These are phyloP conservation scores for Meloidogyne exigua DNA, from an alignment of 1,140 invertebrate species.

Conservation along the genomic window DNA sequence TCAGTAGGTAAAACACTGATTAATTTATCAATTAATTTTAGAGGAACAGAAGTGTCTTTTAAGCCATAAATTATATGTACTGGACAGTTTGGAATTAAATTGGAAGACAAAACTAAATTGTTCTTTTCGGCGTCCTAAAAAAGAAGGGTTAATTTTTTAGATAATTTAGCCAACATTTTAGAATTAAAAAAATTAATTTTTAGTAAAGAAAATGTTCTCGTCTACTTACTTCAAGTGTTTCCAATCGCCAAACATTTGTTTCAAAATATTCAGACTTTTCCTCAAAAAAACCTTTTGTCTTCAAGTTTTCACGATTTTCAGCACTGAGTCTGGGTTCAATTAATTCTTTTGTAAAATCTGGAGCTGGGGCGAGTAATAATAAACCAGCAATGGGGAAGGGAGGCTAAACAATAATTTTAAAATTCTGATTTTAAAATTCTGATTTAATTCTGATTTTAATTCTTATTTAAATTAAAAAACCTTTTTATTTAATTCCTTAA, in stretches of 20 bases:
- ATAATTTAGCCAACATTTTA: too few species aligned
- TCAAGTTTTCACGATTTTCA: not conserved
- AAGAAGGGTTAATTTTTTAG: not conserved
- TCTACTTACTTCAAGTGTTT: not conserved
- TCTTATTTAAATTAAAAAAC: not conserved
- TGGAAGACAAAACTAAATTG: not conserved
- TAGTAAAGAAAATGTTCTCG: too few species aligned
- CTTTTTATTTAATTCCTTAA: constrained; percentile 2
- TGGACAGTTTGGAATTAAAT: not conserved
- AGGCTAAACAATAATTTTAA: not conserved
- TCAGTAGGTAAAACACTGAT: not conserved
- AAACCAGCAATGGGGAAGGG: not conserved
- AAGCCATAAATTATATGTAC: constrained; percentile 5
- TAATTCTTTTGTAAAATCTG: not conserved
- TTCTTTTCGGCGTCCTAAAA: not conserved
- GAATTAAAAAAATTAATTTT: too few species aligned
- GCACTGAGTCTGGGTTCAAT: not conserved
- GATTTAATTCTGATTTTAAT: not conserved
- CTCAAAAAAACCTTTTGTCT: not conserved
- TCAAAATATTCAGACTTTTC: not conserved
- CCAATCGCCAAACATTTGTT: not conserved
- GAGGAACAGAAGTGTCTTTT: not conserved
- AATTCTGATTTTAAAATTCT: not conserved
- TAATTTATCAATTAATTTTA: not conserved
- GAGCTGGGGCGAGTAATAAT: not conserved